Evolutionary conservation across 2,113 vertebrate species (phyloP), one percentile per base, ranked within the genome.

Genomic region (Aegotheles bennettii): DNA sequence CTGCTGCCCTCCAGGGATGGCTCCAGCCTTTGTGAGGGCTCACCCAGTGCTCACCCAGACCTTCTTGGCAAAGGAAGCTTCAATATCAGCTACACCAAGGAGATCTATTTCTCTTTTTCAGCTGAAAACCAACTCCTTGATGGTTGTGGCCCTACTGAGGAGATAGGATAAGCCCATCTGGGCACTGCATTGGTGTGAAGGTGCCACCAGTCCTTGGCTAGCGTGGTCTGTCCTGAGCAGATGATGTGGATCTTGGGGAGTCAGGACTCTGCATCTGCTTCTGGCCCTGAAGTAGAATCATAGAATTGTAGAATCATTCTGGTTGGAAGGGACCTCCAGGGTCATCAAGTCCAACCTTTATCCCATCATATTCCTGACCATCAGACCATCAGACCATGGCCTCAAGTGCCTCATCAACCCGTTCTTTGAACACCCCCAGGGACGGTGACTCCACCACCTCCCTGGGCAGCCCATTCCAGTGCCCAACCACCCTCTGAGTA

Each of bases 81-180:
- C 7, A 2, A 1, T 5, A 8, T 18, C 33, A 19, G 76, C 84
- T 43, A 13, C 40, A 5, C 23, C 0, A 0, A 12, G 11, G 35
- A 42, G 47, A 16, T 13, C 11, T 57, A 5, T 60, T 19, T 26
- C 10, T 26, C 5, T 29, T 64, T 70, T 38, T 54, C 25, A 73
- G 71, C 43, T 51, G 53, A 33, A 89, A 69, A 1, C 26, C 59
- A 28, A 75, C 51, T 25, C 36, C 45, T 45, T 36, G 0, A 13
- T 20, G 48, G 51, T 40, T 51, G 79, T 42, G 48, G 79, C 70
- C 50, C 29, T 12, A 0, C 36, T 21, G 50, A 19, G 63, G 56
- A 20, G 53, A 3, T 0, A 13, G 50, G 76, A 54, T 1, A 5
- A 79, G 6, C 36, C 60, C 54, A 57, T 24, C 21, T 0, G 5